Base-by-base conservation (phyloP, 2,797 vertebrate genomes). In the Spheniscus humboldti region DNA sequence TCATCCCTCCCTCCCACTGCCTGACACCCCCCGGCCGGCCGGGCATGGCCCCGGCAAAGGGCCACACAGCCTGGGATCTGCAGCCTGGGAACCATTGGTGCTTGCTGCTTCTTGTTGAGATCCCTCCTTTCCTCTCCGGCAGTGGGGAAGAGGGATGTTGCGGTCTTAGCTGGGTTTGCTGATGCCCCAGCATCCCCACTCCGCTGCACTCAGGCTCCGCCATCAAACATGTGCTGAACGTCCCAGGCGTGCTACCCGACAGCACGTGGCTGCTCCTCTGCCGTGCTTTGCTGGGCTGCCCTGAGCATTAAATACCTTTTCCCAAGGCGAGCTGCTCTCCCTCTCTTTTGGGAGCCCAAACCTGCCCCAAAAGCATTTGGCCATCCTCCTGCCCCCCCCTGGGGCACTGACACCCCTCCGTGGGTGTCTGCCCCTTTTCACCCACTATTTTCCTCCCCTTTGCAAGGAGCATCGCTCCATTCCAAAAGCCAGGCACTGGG, bases 181-280 rank as follows among this genome's bases (percentile, higher is more conserved):
- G 1, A 2, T 37, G 33, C 9, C 24, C 7, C 5, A 0, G 12
- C 2, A 3, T 25, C 27, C 56, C 52, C 13, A 1, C 28, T 37
- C 13, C 1, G 1, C 39, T 31, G 50, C 0, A 3, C 45, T 86
- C 41, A 2, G 18, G 71, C 41, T 62, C 45, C 1, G 1, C 39
- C 85, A 18, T 4, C 48, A 4, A 53, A 6, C 11, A 1, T 1
- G 10, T 7, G 39, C 75, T 5, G 27, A 35, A 24, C 1, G 0
- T 13, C 45, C 35, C 2, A 0, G 22, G 25, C 0, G 3, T 28
- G 64, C 0, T 2, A 37, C 11, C 50, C 0, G 1, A 13, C 7
- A 41, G 62, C 88, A 9, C 0, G 1, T 2, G 73, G 28, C 69
- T 50, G 62, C 41, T 76, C 48, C 50, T 33, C 16, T 0, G 5